Percentiles rank a stretch among this genome's conserved stretches.
These are phyloP conservation scores for Pontoporia blainvillei DNA, from an alignment of 2,113 vertebrate species.

Conservation along the genomic window DNA sequence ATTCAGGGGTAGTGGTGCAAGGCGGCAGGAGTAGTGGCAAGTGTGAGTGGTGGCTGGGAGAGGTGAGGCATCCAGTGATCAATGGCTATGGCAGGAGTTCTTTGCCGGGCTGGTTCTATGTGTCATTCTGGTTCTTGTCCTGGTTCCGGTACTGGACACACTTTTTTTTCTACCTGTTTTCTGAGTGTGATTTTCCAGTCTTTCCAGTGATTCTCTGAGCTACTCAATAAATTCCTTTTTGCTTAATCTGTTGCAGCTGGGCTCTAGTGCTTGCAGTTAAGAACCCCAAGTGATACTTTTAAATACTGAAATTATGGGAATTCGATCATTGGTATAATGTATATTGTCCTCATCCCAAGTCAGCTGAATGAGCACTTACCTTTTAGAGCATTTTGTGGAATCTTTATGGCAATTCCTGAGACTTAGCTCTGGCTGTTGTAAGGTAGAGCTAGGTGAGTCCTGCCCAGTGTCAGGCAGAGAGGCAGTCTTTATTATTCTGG, in stretches of 20 bases:
- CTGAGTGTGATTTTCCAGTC: background rate
- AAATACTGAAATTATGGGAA: background rate
- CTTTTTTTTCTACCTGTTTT: background rate
- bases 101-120: background rate
- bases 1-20: background rate
- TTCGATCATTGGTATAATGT: background rate
- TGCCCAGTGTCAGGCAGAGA: background rate
- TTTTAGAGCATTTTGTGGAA: background rate
- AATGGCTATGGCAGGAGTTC: background rate
- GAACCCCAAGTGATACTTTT: background rate
- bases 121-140: background rate
- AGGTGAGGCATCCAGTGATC: background rate
- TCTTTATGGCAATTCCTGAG: background rate
- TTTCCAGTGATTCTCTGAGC: background rate
- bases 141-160: background rate
- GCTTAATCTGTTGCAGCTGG: background rate
- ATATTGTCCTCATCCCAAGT: background rate
- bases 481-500: background rate
- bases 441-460: background rate
- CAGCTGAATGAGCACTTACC: background rate
- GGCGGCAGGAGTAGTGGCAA: background rate
- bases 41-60: rapidly evolving
- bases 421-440: background rate
- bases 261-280: background rate
- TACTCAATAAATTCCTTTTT: background rate